These are phyloP conservation scores for Remorina albescens DNA, from an alignment of 2,797 vertebrate genomes.

Conservation along the genomic window DNA sequence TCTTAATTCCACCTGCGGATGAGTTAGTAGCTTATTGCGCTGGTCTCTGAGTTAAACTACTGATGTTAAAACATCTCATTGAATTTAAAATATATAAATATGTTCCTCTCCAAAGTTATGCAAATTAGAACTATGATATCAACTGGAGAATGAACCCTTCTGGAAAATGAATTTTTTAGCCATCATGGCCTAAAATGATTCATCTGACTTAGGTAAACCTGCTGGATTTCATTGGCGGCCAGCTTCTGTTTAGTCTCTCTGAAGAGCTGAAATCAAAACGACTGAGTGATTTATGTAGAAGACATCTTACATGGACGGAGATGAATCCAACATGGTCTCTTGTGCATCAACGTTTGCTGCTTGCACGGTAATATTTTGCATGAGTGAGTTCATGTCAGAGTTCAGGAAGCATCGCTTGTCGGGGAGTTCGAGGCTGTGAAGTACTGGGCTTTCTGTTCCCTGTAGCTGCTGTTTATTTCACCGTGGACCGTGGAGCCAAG, in stretches of 20 bases:
- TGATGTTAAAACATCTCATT: constrained; percentile 31
- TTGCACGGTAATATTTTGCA: constrained; percentile 6
- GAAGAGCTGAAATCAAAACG: constrained; percentile 55
- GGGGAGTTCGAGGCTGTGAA: constrained; percentile 27
- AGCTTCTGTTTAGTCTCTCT: constrained; percentile 49
- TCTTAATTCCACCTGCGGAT: too few relatives aligned
- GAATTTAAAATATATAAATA: constrained; percentile 38
- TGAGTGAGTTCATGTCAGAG: constrained; percentile 17
- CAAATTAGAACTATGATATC: constrained; percentile 46
- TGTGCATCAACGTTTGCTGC: background rate
- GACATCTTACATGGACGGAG: constrained; percentile 17
- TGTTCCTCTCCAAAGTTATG: constrained; percentile 48
- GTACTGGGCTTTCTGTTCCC: constrained; percentile 29
- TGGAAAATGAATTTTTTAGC: constrained; percentile 49
- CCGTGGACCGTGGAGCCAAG: constrained; percentile 25
- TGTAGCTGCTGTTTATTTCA: constrained; percentile 52
- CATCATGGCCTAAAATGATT: constrained; percentile 51
- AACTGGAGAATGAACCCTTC: constrained; percentile 45
- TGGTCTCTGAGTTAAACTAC: background rate
- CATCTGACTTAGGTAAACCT: constrained; percentile 61
- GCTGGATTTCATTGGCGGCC: constrained; percentile 44
- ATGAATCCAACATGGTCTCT: constrained; percentile 20
- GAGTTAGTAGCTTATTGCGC: too few relatives aligned
- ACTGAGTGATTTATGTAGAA: constrained; percentile 16
- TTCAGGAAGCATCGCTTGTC: constrained; percentile 10